Evolutionary conservation across 2,113 vertebrate genomes (phyloP).

Genomic region (Clinocottus analis): DNA sequence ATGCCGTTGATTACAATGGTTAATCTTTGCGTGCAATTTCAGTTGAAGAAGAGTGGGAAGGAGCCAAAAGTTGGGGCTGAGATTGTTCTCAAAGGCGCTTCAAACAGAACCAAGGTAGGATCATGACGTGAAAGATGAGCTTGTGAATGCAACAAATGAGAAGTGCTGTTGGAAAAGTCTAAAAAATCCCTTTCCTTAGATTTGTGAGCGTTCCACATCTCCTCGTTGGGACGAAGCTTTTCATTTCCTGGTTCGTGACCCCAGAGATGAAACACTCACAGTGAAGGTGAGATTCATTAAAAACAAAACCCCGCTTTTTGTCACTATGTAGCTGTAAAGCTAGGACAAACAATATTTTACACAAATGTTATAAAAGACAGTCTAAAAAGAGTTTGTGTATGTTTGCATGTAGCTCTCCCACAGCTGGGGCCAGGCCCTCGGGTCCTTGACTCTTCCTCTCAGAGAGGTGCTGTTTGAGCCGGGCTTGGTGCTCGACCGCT

Average conservation of each 20-base stretch:
- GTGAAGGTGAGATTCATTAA: constrained; percentile 85
- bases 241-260: constrained; percentile 88
- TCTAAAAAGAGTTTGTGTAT: not conserved
- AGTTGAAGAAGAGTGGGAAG: constrained; percentile 91
- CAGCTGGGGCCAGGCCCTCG: constrained; percentile 83
- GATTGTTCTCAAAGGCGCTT: constrained; percentile 79
- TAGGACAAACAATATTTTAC: not conserved
- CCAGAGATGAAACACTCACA: constrained; percentile 85
- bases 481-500: constrained; percentile 85
- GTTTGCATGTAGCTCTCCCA: constrained; percentile 79
- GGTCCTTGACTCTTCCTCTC: constrained; percentile 84
- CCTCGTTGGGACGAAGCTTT: constrained; percentile 91
- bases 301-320: not conserved
- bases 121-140: not conserved
- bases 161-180: not conserved
- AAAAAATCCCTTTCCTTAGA: constrained; percentile 63
- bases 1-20: not conserved
- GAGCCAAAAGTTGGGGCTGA: constrained; percentile 85
- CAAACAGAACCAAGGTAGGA: constrained; percentile 88
- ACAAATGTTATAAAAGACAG: not conserved
- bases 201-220: constrained; percentile 80
- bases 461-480: constrained; percentile 83
- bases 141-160: not conserved
- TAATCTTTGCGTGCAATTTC: constrained; percentile 36
- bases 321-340: not conserved